These are phyloP conservation scores for Dicrostonyx torquatus DNA, from an alignment of 2,797 vertebrate species.

Conservation along the genomic window DNA sequence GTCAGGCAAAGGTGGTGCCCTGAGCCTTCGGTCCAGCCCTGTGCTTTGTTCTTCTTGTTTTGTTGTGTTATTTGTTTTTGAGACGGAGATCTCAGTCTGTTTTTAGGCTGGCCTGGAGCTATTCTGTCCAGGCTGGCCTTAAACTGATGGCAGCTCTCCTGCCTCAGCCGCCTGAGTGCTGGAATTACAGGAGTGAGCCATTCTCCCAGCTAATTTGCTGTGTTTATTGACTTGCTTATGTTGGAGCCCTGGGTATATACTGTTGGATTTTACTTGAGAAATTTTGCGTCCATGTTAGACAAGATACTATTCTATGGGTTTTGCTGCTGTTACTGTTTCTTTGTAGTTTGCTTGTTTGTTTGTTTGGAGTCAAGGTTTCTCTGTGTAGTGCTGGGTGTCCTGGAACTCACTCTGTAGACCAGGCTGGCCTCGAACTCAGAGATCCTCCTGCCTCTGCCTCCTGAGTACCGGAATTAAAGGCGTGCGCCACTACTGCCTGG, in stretches of 20 bases:
- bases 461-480: neutral
- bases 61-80: neutral
- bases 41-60: neutral
- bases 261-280: neutral
- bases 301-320: neutral
- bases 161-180: neutral
- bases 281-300: neutral
- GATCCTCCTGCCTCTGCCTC: neutral
- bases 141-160: neutral
- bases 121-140: neutral
- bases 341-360: neutral
- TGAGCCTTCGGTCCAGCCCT: neutral
- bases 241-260: too few relatives aligned
- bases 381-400: neutral
- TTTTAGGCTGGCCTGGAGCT: neutral
- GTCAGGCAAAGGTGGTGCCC: neutral
- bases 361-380: neutral
- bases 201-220: neutral
- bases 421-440: neutral
- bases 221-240: neutral
- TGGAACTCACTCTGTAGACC: neutral
- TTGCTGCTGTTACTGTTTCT: neutral
- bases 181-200: neutral
- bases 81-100: neutral
- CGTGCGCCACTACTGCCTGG: rapidly evolving